These are phyloP conservation scores for Melanargia galathea DNA, from an alignment of 2,888 invertebrate genomes.

Conservation along the genomic window DNA sequence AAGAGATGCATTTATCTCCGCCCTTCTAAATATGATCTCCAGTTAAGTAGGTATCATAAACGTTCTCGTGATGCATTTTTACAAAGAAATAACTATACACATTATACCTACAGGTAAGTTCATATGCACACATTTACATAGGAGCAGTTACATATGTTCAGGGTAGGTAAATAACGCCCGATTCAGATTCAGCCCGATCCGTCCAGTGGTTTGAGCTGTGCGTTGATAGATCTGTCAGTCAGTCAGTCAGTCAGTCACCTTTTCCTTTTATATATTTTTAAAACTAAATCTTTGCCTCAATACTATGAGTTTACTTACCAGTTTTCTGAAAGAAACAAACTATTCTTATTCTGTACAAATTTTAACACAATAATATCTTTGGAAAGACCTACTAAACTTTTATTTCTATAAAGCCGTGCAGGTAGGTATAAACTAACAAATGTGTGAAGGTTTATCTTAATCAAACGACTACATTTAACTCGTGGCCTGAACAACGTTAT, in stretches of 20 bases:
- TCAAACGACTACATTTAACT: conserved; percentile 44
- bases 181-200: too few species aligned
- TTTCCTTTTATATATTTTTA: too few species aligned
- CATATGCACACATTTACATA: background rate
- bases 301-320: too few species aligned
- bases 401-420: background rate
- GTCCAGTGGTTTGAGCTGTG: too few species aligned
- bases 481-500: conserved; percentile 50
- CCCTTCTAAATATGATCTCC: conserved; percentile 57
- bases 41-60: conserved; percentile 56
- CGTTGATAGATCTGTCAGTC: too few species aligned
- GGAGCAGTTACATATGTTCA: too few species aligned
- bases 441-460: conserved; percentile 43
- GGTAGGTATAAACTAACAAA: conserved; percentile 16
- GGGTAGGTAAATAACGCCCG: too few species aligned
- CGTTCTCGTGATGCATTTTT: conserved; percentile 51
- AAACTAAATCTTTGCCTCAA: too few species aligned
- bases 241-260: too few species aligned
- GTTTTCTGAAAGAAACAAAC: too few species aligned
- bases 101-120: background rate
- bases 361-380: too few species aligned
- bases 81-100: conserved; percentile 28
- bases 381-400: background rate
- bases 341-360: too few species aligned
- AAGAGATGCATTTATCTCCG: conserved; percentile 63